These are phyloP conservation scores for Aphelocoma coerulescens DNA, from an alignment of 2,113 vertebrate species.

Conservation along the genomic window DNA sequence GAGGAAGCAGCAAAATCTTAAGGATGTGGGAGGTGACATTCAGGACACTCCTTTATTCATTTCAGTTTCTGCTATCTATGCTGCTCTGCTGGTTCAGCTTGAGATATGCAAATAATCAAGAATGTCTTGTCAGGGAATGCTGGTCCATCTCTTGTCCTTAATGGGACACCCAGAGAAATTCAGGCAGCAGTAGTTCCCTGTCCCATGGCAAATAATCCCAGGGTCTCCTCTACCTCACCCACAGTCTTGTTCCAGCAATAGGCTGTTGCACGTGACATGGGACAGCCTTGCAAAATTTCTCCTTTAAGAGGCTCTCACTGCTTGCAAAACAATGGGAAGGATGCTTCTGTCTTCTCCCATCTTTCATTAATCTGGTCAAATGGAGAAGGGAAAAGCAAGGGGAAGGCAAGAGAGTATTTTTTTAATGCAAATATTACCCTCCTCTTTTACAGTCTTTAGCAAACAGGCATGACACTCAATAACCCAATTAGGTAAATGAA, in stretches of 20 bases:
- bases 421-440: background rate
- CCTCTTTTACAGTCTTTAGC: background rate
- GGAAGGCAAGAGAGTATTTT: background rate
- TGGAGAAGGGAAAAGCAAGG: background rate
- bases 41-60: background rate
- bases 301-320: background rate
- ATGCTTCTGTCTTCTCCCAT: background rate
- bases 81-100: background rate
- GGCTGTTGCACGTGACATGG: rapidly evolving
- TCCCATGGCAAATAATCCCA: background rate
- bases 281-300: background rate
- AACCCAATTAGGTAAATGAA: slow-evolving; percentile 15
- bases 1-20: background rate
- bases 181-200: background rate
- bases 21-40: background rate
- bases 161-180: background rate
- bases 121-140: background rate
- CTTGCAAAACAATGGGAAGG: background rate
- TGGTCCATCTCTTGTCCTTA: background rate
- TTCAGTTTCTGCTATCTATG: background rate
- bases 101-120: background rate
- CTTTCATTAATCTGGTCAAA: background rate
- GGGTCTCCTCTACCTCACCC: background rate
- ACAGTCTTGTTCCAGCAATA: background rate
- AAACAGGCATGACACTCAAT: slow-evolving; percentile 18